Base-by-base conservation (phyloP, 30 jellyfish, hydroid and myxozoan species). In the Aurelia sp. region DNA sequence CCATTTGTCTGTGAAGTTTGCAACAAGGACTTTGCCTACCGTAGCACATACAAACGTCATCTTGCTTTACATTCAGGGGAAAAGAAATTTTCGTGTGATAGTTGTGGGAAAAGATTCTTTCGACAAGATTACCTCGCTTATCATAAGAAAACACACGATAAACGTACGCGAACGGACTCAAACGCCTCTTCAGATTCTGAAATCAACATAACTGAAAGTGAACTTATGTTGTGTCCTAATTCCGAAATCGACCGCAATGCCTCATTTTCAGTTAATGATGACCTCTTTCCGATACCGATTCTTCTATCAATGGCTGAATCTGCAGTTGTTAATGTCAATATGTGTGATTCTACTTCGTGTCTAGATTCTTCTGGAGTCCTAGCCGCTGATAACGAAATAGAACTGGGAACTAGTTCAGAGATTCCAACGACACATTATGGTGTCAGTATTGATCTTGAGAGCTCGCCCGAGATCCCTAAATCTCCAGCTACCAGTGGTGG, bases 201-300 rank as follows among this genome's bases (percentile, higher is more conserved):
- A 17, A 76, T 76, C 55, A 73, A 88, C 81, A 78, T 71, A 10
- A 78, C 86, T 8, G 91, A 84, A 64, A 76, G 88, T 63, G 93
- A 84, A 62, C 88, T 84, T 13, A 48, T 84, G 72, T 59, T 84
- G 21, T 73, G 85, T 51, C 85, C 85, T 15, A 84, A 76, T 35
- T n/a, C 93, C 5, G 93, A 84, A 38, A 84, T 84, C 12, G 88
- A 84, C 59, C 84, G 93, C 58, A 62, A 30, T 55, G 55, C 93
- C 81, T 84, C 93, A 1, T 84, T 70, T 73, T 84, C 93, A 6
- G 88, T 84, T 2, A 84, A 68, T 53, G 90, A 66, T 51, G 94
- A 85, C 22, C 81, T 88, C 72, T 67, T 86, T 76, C 91, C 96
- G 17, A 78, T 88, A 24, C 96, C 96, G 13, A 88, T 88, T 48